These are phyloP conservation scores for Anolis sagrei DNA, from an alignment of 2,113 vertebrate species.

Conservation along the genomic window DNA sequence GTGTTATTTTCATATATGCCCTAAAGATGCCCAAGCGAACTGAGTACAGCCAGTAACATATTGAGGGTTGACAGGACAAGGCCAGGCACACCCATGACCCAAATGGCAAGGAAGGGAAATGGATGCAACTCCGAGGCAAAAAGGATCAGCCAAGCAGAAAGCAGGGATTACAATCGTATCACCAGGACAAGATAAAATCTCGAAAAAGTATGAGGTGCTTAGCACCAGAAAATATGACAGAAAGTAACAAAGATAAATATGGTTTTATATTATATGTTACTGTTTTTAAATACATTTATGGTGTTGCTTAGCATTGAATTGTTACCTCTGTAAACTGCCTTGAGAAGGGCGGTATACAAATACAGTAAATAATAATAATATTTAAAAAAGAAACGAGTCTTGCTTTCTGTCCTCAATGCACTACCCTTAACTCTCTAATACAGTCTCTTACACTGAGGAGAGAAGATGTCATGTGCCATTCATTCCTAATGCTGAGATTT, in stretches of 20 bases:
- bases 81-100: background rate
- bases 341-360: no score
- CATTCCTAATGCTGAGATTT: background rate
- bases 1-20: background rate
- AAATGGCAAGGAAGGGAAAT: background rate
- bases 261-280: no score
- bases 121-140: no score
- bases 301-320: no score
- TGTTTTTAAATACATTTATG: no score
- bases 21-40: background rate
- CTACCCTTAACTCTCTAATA: background rate
- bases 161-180: background rate
- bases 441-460: background rate
- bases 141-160: background rate
- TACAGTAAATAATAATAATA: no score
- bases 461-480: background rate
- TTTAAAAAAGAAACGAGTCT: background rate
- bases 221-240: background rate
- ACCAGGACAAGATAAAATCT: background rate
- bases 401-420: background rate
- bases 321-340: no score
- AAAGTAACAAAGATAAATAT: background rate
- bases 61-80: background rate
- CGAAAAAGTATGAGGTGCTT: background rate
- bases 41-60: background rate